Base-by-base conservation (phyloP, 2,113 vertebrate genomes). In the Spea multiplicata region DNA sequence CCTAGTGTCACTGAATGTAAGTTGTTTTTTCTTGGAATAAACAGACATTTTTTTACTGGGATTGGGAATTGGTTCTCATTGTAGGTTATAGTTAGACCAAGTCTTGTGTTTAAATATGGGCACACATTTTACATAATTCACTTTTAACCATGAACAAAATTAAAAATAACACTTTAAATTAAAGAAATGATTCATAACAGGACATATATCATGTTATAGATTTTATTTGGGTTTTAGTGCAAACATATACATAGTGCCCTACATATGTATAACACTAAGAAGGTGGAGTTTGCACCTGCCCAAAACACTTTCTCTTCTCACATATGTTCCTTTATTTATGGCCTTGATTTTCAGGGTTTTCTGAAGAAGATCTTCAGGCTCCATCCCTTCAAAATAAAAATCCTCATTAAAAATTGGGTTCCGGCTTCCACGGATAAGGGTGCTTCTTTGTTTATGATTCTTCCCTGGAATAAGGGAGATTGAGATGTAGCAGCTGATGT, bases 351-450 rank as follows among this genome's bases (percentile, higher is more conserved):
- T 90, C 66, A 96, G 84, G 0, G 91, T 91, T 74, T 90, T 84
- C 76, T 84, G 85, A 70, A 79, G 78, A 49, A 96, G 84, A 75
- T 95, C 90, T 1, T 94, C 91, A 74, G 93, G 93, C 0, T 90
- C 82, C 66, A 96, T 86, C 0, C 90, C 83, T 4, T 96, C 93
- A 69, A 96, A 95, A 88, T 95, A 96, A 81, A 93, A 92, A 85
- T 94, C 93, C 83, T 94, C 91, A 65, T 94, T 93, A 78, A 94
- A 94, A 80, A 90, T 91, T 0, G 93, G 92, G 78, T 91, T 91
- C 10, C 89, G 90, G 83, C 93, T 93, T 82, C 90, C 91, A 74
- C 89, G 87, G 70, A 94, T 90, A 71, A 93, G 88, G 0, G 91
- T 91, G 87, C 91, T 92, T 72, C 90, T 89, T 55, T 91, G 93